Evolutionary conservation across 2,888 invertebrate genomes (phyloP), one percentile per base, ranked within the genome.

Genomic region (Eristalis tenax): DNA sequence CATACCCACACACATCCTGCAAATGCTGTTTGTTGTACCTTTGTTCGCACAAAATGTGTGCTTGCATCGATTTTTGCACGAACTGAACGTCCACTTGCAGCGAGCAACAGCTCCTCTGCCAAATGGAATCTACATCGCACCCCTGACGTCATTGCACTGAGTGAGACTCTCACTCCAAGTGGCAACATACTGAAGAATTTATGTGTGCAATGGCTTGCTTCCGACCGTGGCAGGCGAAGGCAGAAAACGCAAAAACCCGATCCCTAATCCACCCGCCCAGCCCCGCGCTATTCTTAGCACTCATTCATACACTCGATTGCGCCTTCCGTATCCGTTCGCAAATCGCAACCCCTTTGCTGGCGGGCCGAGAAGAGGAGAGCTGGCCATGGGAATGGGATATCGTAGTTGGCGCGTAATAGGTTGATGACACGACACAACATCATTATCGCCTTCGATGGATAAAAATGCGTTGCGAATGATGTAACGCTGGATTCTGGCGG

Each of bases 351-450:
- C 43, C 43, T n/a, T 32, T 32, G 5, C 8, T 6, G 26, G 28
- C 4, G 28, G 28, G 28, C 0, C 2, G 5, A 4, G 8, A 26
- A 26, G 32, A 6, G 32, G 8, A 8, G 32, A 32, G 32, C 32
- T 32, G 8, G 8, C 32, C 32, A 4, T 32, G 32, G 18, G 50
- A 8, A n/a, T 18, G 50, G 50, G 18, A 50, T 50, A 50, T 50
- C 50, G 18, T 18, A n/a, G 50, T 50, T 11, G 40, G 57, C 50
- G 69, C 76, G 85, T 81, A 85, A 85, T 85, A 81, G 76, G 81
- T 85, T 73, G 81, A 81, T 85, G 76, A 81, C 84, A 81, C 76
- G 81, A 85, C 40, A 68, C 43, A 38, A 85, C 75, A 66, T 80
- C 66, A 79, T 71, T 75, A 76, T 69, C 70, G 61, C 43, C 65